Evolutionary conservation across 1,140 invertebrate species (phyloP), one percentile per base, ranked within the genome.

Genomic region (Palaemon carinicauda): DNA sequence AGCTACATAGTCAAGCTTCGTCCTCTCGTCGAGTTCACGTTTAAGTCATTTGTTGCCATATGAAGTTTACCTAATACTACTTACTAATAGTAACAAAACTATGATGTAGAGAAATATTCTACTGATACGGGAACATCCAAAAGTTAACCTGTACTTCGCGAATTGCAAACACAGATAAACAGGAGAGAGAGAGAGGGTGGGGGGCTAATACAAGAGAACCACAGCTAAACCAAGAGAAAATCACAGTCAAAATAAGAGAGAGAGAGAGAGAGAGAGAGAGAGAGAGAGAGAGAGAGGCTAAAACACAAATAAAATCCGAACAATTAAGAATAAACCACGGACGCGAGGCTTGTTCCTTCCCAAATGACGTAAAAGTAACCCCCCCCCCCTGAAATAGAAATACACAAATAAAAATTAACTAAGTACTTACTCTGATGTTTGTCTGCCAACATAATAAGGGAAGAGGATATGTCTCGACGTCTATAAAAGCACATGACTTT

Each of bases 401-500:
- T 73, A 90, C 21, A 80, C 31, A 21, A 15, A 73, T 3, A 80
- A 31, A 87, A 24, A 50, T 14, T 27, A 41, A 14, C 31, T 17
- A 19, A 21, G 65, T 90, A 96, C 96, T 97, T 94, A 98, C 97
- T 96, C 94, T 98, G 97, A 94, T 98, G 97, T 94, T 98, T 98
- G 93, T 99, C 98, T 88, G 98, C 98, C 91, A 99, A 94, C 92
- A 96, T 95, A 91, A 99, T 96, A 90, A 99, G 94, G 85, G 96
- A 95, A 91, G 95, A 95, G 88, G 98, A 97, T 90, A 99, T 94
- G 93, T 99, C 98, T 92, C 97, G 94, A 92, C 98, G 94, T 92
- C 98, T 94, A 92, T 98, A 99, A 93, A 99, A 99, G 92, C 98
- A 99, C 96, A 99, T 98, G 91, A 99, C 97, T 94, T 99, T 99